phyloP scores from a whole-genome alignment of 2,888 invertebrate species.

The Cheilosia soror region DNA sequence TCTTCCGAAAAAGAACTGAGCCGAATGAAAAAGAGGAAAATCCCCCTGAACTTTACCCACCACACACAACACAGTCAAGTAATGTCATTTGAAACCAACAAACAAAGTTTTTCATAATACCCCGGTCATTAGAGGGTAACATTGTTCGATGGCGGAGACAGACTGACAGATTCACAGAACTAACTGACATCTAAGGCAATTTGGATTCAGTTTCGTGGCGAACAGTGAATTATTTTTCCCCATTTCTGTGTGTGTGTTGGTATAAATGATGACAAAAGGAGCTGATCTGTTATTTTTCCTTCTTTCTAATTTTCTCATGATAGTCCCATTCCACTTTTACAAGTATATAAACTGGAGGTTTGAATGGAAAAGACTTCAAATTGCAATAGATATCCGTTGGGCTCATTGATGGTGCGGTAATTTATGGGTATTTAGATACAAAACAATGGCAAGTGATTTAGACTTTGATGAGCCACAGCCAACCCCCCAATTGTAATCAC shows the following conservation, averaged over 20 bases:
- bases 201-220: neutral
- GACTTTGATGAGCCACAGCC: constrained; percentile 5
- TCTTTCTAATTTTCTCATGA: neutral
- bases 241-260: neutral
- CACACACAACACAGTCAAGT: neutral
- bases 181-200: constrained; percentile 25
- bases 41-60: neutral
- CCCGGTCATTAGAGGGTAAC: constrained; percentile 56
- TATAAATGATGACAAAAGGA: neutral
- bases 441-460: constrained; percentile 60
- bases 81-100: constrained; percentile 6
- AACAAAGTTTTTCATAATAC: constrained; percentile 61
- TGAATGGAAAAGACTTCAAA: constrained; percentile 30
- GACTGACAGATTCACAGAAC: constrained; percentile 31
- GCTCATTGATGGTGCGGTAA: constrained; percentile 52
- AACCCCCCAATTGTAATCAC: constrained; percentile 18
- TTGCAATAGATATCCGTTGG: constrained; percentile 45
- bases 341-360: constrained; percentile 34
- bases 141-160: constrained; percentile 56
- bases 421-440: constrained; percentile 54
- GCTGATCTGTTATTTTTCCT: neutral
- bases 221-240: no score
- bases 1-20: constrained; percentile 2
- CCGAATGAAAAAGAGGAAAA: neutral
- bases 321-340: no score